Percentiles rank a stretch among this genome's conserved stretches.
These are phyloP conservation scores for Trididemnum nubilum DNA, from an alignment of 23 tunicate genomes.

Conservation along the genomic window DNA sequence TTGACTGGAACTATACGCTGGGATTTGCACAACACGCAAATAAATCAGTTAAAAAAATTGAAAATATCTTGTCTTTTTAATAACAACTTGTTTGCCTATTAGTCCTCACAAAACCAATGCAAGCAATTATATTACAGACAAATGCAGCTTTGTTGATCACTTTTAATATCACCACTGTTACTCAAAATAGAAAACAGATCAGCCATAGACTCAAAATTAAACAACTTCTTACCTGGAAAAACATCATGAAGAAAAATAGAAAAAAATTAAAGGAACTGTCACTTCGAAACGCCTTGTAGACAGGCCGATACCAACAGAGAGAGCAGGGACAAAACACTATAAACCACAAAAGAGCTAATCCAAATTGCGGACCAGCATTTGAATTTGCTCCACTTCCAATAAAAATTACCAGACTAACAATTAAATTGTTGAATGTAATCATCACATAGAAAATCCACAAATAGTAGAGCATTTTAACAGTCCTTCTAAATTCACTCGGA, in stretches of 20 bases:
- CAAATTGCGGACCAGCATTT: conserved; percentile 68
- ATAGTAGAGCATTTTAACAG: conserved; percentile 81
- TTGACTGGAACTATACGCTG: too few relatives aligned
- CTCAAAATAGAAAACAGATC: too few relatives aligned
- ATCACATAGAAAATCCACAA: conserved; percentile 85
- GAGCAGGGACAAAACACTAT: conserved; percentile 75
- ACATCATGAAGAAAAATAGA: conserved; percentile 91
- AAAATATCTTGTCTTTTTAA: too few relatives aligned
- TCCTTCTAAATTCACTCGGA: conserved; percentile 76
- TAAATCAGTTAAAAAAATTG: too few relatives aligned
- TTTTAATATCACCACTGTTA: too few relatives aligned
- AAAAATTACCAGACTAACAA: conserved; percentile 60
- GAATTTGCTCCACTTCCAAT: not conserved
- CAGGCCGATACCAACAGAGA: conserved; percentile 98
- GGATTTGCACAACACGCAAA: too few relatives aligned
- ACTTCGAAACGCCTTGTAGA: conserved; percentile 88
- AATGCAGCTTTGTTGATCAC: too few relatives aligned
- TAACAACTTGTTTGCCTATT: too few relatives aligned
- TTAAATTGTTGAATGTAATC: conserved; percentile 59
- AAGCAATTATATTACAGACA: too few relatives aligned
- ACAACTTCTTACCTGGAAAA: conserved; percentile 99
- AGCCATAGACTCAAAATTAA: too few relatives aligned
- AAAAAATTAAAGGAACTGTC: conserved; percentile 98
- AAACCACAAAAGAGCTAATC: conserved; percentile 89
- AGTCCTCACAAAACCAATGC: too few relatives aligned